A percentile compares a stretch with the other conserved stretches of the same genome.
phyloP scores from a whole-genome alignment of 2,888 invertebrate species.

The Sesia apiformis region DNA sequence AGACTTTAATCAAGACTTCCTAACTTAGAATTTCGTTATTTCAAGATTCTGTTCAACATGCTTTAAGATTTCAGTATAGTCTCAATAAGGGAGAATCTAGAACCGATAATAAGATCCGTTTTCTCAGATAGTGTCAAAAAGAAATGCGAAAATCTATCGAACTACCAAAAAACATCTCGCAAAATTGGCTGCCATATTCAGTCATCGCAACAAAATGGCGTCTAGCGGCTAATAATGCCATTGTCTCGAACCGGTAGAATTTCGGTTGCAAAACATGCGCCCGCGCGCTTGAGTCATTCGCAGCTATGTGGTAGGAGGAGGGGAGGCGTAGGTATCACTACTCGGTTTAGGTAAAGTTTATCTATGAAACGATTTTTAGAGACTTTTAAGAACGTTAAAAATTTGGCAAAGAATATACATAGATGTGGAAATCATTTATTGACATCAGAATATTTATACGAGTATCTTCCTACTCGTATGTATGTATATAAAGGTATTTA shows the following conservation, averaged over 20 bases:
- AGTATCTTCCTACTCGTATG: too few relatives aligned
- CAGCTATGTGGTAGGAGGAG: constrained; percentile 17
- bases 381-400: neutral
- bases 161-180: neutral
- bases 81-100: too few relatives aligned
- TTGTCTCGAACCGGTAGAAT: constrained; percentile 72
- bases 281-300: constrained; percentile 56
- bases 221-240: constrained; percentile 62
- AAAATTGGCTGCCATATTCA: neutral
- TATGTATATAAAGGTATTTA: too few relatives aligned
- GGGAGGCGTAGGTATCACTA: constrained; percentile 8
- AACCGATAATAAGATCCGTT: too few relatives aligned
- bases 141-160: neutral
- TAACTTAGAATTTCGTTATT: too few relatives aligned
- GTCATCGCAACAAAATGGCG: constrained; percentile 52
- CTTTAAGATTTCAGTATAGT: too few relatives aligned
- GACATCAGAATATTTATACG: neutral
- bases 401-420: neutral
- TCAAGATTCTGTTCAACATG: too few relatives aligned
- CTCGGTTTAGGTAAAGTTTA: neutral
- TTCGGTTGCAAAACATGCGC: constrained; percentile 69
- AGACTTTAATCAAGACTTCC: too few relatives aligned
- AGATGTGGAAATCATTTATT: neutral
- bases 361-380: neutral
- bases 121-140: neutral